A percentile compares a stretch with the other conserved stretches of the same genome.
Evolutionary conservation across 2,888 invertebrate genomes (phyloP).

Genomic region (Elmis aenea): DNA sequence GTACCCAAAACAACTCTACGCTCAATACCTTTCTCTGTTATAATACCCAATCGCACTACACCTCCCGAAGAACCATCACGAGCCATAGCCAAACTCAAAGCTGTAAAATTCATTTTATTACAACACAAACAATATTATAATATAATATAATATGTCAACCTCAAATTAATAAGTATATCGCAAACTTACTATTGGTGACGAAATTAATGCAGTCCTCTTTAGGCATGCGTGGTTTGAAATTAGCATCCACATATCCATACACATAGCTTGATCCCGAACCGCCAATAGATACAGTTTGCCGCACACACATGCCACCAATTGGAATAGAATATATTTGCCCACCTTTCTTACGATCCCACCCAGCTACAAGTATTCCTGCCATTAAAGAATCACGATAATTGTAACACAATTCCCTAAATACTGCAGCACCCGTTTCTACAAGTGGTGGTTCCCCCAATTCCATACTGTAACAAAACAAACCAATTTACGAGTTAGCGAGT

Average conservation of each 20-base stretch:
- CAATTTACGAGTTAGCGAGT: too few relatives aligned
- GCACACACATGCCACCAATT: slow-evolving; percentile 79
- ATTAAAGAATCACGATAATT: slow-evolving; percentile 89
- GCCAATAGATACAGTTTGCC: slow-evolving; percentile 82
- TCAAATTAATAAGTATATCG: too few relatives aligned
- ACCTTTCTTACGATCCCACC: slow-evolving; percentile 90
- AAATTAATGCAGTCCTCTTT: slow-evolving; percentile 83
- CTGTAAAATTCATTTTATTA: too few relatives aligned
- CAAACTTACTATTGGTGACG: slow-evolving; percentile 79
- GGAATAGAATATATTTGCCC: slow-evolving; percentile 73
- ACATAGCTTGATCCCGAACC: slow-evolving; percentile 95
- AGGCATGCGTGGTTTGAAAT: slow-evolving; percentile 80
- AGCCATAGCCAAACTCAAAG: slow-evolving; percentile 82
- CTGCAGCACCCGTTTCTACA: slow-evolving; percentile 86
- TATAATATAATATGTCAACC: too few relatives aligned
- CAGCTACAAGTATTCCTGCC: slow-evolving; percentile 95
- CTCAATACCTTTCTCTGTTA: slow-evolving; percentile 81
- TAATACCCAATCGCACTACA: slow-evolving; percentile 81
- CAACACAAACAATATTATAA: too few relatives aligned
- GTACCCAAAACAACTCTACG: slow-evolving; percentile 64
- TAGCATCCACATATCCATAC: slow-evolving; percentile 92
- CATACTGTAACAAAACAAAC: slow-evolving; percentile 49
- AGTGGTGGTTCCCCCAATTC: slow-evolving; percentile 78
- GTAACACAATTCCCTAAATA: slow-evolving; percentile 93
- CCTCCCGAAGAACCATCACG: slow-evolving; percentile 96